phyloP scores from a whole-genome alignment of 53 echinoderm and acorn worm species.

The Paracentrotus lividus region DNA sequence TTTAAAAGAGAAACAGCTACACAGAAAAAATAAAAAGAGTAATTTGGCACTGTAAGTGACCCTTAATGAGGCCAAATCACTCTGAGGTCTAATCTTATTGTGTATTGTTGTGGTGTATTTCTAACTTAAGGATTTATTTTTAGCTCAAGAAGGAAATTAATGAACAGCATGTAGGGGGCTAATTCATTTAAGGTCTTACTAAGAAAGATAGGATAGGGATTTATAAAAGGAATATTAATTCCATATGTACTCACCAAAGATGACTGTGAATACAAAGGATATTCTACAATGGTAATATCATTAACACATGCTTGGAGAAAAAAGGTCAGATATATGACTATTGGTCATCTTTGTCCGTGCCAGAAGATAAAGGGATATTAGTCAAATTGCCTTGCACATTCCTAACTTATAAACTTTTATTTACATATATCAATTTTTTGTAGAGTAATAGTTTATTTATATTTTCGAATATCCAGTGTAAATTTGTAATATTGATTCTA shows the following conservation, averaged over 20 bases:
- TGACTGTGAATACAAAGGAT: not conserved
- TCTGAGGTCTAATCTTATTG: not conserved
- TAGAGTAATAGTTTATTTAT: no score
- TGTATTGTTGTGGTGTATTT: conserved; percentile 9
- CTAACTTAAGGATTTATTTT: not conserved
- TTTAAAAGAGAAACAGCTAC: not conserved
- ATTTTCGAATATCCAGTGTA: no score
- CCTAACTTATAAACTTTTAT: no score
- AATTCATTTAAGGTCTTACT: not conserved
- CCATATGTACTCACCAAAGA: conserved; percentile 3
- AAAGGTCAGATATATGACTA: no score
- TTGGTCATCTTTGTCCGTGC: not conserved
- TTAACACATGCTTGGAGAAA: not conserved
- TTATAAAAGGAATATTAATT: not conserved
- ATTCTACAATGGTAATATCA: not conserved
- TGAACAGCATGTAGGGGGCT: conserved; percentile 1
- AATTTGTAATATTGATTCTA: no score
- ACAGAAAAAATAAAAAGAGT: not conserved
- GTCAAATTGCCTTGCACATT: no score
- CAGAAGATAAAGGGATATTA: not conserved
- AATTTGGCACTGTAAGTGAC: not conserved
- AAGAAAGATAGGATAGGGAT: not conserved
- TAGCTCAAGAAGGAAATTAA: not conserved
- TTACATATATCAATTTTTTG: no score
- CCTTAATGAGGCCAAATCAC: not conserved